Conservation (phyloP, 2,797 vertebrate species). For the Spondyliosoma cantharus region DNA sequence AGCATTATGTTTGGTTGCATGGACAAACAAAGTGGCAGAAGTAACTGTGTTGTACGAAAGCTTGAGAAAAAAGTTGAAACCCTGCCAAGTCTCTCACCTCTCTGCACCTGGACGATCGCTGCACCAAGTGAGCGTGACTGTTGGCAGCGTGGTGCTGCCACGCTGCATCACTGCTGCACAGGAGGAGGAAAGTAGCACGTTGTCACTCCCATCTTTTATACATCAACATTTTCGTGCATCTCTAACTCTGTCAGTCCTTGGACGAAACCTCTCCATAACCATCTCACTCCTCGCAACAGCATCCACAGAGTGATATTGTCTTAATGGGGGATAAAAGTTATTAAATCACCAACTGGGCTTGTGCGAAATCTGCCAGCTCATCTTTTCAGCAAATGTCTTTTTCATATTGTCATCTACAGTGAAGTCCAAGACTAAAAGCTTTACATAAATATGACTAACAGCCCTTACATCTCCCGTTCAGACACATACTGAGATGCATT, state of each 20-base stretch:
- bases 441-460: background rate
- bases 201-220: constrained; percentile 14
- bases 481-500: constrained; percentile 12
- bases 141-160: background rate
- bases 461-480: constrained; percentile 16
- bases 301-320: constrained; percentile 10
- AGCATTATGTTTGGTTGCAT: background rate
- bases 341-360: constrained; percentile 27
- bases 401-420: constrained; percentile 7
- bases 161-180: background rate
- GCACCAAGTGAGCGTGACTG: too few species aligned
- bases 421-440: constrained; percentile 10
- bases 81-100: background rate
- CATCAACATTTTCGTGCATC: background rate
- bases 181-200: background rate
- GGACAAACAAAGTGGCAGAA: background rate
- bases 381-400: constrained; percentile 20
- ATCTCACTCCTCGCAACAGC: background rate
- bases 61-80: background rate
- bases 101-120: too few species aligned
- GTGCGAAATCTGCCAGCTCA: constrained; percentile 2
- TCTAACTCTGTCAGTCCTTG: constrained; percentile 11
- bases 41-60: background rate
- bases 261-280: constrained; percentile 16
- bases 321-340: constrained; percentile 12